phyloP scores from a whole-genome alignment of 2,888 invertebrate species.

The Eretmocerus hayati region DNA sequence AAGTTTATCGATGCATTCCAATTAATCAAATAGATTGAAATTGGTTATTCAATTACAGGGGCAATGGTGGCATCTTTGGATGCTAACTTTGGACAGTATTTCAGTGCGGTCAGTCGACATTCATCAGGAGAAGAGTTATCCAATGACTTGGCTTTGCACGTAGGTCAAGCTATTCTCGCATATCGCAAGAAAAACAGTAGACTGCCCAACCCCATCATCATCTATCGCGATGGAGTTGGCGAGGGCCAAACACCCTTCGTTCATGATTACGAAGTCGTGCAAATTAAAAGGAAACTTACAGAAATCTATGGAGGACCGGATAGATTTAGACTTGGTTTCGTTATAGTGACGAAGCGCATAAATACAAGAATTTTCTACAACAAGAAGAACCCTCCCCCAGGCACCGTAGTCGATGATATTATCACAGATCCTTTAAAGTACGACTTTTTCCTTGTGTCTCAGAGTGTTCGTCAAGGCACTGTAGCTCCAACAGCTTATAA shows the following conservation, averaged over 20 bases:
- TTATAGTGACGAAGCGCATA: constrained; percentile 82
- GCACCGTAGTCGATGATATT: constrained; percentile 77
- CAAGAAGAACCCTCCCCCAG: constrained; percentile 67
- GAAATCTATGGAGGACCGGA: constrained; percentile 60
- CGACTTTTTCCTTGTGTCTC: constrained; percentile 85
- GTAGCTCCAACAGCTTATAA: constrained; percentile 87
- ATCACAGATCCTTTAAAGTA: constrained; percentile 70
- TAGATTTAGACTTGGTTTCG: constrained; percentile 57
- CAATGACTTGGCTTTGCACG: constrained; percentile 60
- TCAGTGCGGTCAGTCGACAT: constrained; percentile 66
- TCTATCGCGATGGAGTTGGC: constrained; percentile 91
- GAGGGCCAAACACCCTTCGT: constrained; percentile 82
- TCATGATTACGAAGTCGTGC: constrained; percentile 62
- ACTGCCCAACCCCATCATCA: constrained; percentile 64
- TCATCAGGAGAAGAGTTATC: constrained; percentile 68
- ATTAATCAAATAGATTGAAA: no score
- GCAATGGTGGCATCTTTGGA: constrained; percentile 72
- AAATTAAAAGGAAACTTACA: constrained; percentile 52
- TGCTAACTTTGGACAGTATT: constrained; percentile 58
- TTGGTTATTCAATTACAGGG: no score
- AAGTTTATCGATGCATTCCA: no score
- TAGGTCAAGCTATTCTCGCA: constrained; percentile 50
- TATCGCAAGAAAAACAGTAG: constrained; percentile 49
- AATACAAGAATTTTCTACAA: constrained; percentile 62
- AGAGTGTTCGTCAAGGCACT: constrained; percentile 79